phyloP scores from a whole-genome alignment of 2,888 invertebrate genomes.

The Megaustenia siamemsis region DNA sequence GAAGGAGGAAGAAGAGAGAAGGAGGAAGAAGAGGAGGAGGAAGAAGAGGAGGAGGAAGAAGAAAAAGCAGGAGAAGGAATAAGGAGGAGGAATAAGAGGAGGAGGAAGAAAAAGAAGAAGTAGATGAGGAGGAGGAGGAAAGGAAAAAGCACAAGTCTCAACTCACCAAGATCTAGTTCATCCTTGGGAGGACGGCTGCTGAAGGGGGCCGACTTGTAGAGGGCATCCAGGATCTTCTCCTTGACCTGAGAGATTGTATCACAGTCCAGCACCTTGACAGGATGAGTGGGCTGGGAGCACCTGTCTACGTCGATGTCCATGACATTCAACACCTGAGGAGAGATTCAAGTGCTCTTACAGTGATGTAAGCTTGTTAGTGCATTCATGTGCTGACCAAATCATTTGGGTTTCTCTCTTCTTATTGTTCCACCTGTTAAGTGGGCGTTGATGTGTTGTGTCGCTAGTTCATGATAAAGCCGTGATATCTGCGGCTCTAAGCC shows the following conservation, averaged over 20 bases:
- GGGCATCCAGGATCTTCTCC: constrained; percentile 97
- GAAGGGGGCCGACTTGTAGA: constrained; percentile 97
- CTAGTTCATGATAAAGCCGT: too few species aligned
- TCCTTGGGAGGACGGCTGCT: constrained; percentile 96
- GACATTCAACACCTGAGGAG: constrained; percentile 74
- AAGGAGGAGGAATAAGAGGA: background rate
- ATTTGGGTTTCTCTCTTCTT: background rate
- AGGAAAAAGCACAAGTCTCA: too few species aligned
- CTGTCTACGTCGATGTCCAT: constrained; percentile 73
- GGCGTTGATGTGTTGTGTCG: too few species aligned
- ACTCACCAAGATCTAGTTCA: constrained; percentile 93
- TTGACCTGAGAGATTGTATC: constrained; percentile 99
- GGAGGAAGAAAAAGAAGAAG: background rate
- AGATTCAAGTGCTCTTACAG: background rate
- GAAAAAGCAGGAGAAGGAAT: background rate
- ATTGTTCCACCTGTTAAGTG: too few species aligned
- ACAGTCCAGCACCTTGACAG: constrained; percentile 98
- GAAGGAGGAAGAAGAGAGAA: background rate
- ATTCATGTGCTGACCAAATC: too few species aligned
- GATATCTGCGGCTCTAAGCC: too few species aligned
- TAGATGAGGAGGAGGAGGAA: too few species aligned
- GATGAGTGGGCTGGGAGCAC: constrained; percentile 91
- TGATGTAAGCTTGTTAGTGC: too few species aligned
- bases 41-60: background rate
- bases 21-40: background rate